phyloP scores from a whole-genome alignment of 2,113 vertebrate genomes.

The Neopipo cinnamomea region DNA sequence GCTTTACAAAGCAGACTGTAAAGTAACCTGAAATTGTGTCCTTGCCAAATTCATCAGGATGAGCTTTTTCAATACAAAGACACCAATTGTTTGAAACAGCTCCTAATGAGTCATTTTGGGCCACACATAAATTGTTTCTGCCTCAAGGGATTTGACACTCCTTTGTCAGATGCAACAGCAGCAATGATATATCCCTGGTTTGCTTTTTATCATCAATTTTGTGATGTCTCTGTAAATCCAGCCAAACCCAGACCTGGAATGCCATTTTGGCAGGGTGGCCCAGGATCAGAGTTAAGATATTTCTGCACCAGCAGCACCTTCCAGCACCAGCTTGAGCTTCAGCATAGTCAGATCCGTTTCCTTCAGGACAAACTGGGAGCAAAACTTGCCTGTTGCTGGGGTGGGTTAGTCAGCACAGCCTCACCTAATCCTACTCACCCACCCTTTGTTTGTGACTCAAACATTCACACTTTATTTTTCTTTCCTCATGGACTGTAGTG shows the following conservation, averaged over 20 bases:
- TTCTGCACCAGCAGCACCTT: background rate
- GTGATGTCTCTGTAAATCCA: background rate
- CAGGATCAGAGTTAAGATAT: background rate
- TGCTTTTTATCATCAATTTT: background rate
- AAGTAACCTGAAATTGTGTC: background rate
- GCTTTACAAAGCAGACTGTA: background rate
- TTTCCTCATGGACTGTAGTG: background rate
- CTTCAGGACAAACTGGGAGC: background rate
- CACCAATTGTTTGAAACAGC: background rate
- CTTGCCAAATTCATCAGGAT: constrained; percentile 5
- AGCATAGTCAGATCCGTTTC: background rate
- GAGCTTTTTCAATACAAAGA: constrained; percentile 25
- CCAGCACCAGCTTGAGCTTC: background rate
- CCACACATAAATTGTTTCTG: constrained; percentile 9
- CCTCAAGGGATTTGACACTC: background rate
- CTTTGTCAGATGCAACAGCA: background rate
- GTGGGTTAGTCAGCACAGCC: constrained; percentile 56
- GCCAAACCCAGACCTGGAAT: background rate
- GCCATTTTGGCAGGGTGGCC: background rate
- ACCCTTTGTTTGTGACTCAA: constrained; percentile 54
- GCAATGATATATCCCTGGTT: background rate
- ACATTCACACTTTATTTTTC: constrained; percentile 9
- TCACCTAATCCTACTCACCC: constrained; percentile 5
- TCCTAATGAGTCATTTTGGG: constrained; percentile 44
- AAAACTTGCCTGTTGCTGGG: background rate